Evolutionary conservation across 2,113 vertebrate species (phyloP).

Genomic region (Prionailurus viverrinus): DNA sequence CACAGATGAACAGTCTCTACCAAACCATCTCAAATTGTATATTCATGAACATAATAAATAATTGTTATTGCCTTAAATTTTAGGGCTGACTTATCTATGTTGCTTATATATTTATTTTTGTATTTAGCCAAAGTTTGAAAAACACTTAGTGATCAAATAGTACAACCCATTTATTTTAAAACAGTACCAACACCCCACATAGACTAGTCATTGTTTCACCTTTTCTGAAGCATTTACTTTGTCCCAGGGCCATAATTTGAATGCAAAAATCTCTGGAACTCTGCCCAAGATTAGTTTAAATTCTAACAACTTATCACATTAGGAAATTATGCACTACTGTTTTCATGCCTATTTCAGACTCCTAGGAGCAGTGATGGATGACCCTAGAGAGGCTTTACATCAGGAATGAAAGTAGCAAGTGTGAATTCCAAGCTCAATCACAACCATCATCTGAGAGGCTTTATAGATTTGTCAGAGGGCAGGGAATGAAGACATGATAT

Average conservation of each 20-base stretch:
- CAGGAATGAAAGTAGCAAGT: background rate
- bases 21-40: background rate
- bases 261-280: background rate
- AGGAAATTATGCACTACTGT: background rate
- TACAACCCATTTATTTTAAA: background rate
- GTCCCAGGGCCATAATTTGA: background rate
- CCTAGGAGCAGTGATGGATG: background rate
- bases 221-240: slow-evolving; percentile 39
- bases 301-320: background rate
- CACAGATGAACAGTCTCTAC: background rate
- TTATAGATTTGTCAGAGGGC: background rate
- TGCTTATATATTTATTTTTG: background rate
- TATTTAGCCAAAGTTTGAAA: background rate
- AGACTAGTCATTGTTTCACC: background rate
- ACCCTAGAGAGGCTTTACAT: background rate
- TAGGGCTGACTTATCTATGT: background rate
- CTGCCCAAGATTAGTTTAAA: background rate
- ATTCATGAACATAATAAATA: background rate
- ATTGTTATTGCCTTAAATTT: background rate
- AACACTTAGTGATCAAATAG: background rate
- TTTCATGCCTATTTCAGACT: background rate
- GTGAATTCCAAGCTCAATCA: background rate
- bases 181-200: background rate
- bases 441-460: background rate
- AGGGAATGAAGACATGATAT: background rate